phyloP scores from a whole-genome alignment of 2,113 vertebrate genomes.

The Microcebus griseorufus region DNA sequence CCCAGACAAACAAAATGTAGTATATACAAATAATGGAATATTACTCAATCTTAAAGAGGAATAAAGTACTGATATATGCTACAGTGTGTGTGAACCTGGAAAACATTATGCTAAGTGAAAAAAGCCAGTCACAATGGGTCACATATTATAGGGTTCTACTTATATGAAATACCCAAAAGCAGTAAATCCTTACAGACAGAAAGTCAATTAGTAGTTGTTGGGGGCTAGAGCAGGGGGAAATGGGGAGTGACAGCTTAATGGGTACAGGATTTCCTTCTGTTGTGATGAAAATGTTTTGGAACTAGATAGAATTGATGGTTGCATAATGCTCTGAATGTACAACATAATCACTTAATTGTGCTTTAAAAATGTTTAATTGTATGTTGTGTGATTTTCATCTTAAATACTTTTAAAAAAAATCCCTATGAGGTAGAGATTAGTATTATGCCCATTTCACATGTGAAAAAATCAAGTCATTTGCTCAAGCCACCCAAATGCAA shows the following conservation, averaged over 20 bases:
- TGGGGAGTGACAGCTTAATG: not conserved
- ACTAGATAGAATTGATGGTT: not conserved
- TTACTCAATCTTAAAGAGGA: not conserved
- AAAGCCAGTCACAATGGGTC: not conserved
- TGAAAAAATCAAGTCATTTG: not conserved
- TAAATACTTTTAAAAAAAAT: not conserved
- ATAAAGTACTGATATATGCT: not conserved
- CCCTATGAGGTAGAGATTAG: not conserved
- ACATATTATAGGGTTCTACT: not conserved
- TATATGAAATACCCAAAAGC: not conserved
- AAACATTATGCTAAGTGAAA: not conserved
- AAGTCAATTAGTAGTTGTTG: not conserved
- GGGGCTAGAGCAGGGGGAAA: not conserved
- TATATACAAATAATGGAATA: not conserved
- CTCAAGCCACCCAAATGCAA: not conserved
- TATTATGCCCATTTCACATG: not conserved
- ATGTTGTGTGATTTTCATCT: not conserved
- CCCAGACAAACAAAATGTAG: not conserved
- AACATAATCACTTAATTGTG: not conserved
- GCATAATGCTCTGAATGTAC: not conserved
- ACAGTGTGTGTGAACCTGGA: accelerated
- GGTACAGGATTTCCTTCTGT: not conserved
- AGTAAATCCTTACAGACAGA: not conserved
- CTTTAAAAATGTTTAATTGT: not conserved
- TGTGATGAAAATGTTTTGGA: not conserved